Conservation (phyloP, 2,888 invertebrate genomes). For the Netelia melanura region DNA sequence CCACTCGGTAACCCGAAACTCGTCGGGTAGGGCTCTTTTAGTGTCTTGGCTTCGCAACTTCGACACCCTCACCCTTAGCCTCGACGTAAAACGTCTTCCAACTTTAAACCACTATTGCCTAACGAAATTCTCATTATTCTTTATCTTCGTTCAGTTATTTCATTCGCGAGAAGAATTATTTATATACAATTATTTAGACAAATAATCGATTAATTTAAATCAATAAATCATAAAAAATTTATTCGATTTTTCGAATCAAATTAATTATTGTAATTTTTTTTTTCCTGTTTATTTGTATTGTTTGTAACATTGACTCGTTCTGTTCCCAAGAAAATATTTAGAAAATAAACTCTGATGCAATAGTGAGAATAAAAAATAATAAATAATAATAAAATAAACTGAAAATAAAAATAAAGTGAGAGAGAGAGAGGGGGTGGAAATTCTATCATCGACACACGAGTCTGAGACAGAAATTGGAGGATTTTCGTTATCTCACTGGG, state of each 20-base stretch:
- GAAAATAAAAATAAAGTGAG: not conserved
- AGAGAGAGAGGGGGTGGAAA: not conserved
- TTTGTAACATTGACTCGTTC: no score
- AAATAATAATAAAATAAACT: no score
- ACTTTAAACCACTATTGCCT: not conserved
- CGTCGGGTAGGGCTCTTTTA: conserved; percentile 72
- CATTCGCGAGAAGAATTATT: no score
- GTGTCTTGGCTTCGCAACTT: conserved; percentile 63
- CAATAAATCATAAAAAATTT: no score
- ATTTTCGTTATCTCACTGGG: conserved; percentile 10
- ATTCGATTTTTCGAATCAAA: no score
- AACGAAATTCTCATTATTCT: no score
- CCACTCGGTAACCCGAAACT: conserved; percentile 81
- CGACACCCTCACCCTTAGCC: conserved; percentile 29
- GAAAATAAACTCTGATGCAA: no score
- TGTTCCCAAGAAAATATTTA: no score
- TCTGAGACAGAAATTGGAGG: not conserved
- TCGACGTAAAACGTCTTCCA: not conserved
- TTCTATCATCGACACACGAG: conserved; percentile 5
- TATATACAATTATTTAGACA: no score
- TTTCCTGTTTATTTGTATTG: not conserved
- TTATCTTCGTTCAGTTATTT: no score
- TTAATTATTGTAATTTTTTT: not conserved
- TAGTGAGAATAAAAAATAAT: no score
- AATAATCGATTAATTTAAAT: no score